phyloP scores from a whole-genome alignment of 2,888 invertebrate species.

The Harpalus rubripes region DNA sequence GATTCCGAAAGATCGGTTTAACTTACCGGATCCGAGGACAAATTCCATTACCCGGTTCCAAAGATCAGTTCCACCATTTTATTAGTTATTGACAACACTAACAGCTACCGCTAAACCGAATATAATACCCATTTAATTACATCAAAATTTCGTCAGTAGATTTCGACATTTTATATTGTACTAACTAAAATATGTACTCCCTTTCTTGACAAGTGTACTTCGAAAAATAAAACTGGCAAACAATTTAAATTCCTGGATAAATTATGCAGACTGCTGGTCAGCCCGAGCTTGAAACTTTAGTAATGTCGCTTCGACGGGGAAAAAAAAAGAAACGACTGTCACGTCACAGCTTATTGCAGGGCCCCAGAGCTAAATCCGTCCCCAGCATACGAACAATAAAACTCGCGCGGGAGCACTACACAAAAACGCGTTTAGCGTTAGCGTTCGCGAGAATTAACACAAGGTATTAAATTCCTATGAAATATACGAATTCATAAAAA shows the following conservation, averaged over 20 bases:
- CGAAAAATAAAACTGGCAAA: slow-evolving; percentile 16
- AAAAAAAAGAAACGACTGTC: slow-evolving; percentile 44
- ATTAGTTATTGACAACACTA: too few species aligned
- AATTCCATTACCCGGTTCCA: too few species aligned
- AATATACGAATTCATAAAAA: slow-evolving; percentile 7
- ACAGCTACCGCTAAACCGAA: not conserved
- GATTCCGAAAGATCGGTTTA: too few species aligned
- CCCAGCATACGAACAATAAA: not conserved
- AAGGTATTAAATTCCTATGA: slow-evolving; percentile 6
- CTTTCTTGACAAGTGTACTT: not conserved
- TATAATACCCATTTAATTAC: not conserved
- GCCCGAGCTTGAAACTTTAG: not conserved
- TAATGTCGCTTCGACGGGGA: slow-evolving; percentile 32
- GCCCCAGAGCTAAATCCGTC: not conserved
- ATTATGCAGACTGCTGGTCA: slow-evolving; percentile 44
- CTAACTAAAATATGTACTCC: not conserved
- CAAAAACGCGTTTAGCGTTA: slow-evolving; percentile 5
- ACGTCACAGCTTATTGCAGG: slow-evolving; percentile 49
- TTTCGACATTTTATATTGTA: not conserved
- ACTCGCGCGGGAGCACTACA: not conserved
- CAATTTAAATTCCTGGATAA: slow-evolving; percentile 21
- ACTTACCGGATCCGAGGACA: too few species aligned
- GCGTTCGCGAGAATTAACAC: not conserved
- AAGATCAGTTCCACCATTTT: too few species aligned
- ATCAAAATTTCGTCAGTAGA: not conserved